A percentile compares a stretch with the other conserved stretches of the same genome.
Conservation (phyloP, 1,140 invertebrate species). For the Wiebesia pumilae region DNA sequence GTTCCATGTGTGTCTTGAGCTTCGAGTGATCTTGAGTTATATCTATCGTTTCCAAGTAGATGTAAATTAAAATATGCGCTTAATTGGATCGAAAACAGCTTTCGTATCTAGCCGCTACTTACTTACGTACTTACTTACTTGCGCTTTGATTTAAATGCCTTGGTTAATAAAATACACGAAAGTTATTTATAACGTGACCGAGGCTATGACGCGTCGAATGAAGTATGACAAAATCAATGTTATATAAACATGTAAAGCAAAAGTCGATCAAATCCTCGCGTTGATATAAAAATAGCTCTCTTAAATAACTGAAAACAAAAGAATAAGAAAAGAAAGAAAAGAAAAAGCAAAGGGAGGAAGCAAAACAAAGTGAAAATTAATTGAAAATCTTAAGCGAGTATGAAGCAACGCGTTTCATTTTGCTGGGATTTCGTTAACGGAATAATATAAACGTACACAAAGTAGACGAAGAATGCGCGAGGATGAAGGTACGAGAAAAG, state of each 20-base stretch:
- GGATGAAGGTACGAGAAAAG: not conserved
- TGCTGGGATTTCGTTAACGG: not conserved
- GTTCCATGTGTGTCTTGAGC: not conserved
- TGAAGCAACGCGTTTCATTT: too few relatives aligned
- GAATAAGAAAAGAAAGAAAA: not conserved
- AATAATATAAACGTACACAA: not conserved
- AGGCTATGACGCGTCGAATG: not conserved
- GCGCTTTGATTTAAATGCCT: not conserved
- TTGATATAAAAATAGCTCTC: too few relatives aligned
- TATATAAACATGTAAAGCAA: too few relatives aligned
- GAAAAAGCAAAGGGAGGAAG: not conserved
- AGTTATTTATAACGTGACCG: not conserved
- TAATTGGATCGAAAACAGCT: too few relatives aligned
- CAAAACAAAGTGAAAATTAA: too few relatives aligned
- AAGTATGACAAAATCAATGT: not conserved
- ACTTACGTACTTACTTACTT: too few relatives aligned
- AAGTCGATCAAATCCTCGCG: too few relatives aligned
- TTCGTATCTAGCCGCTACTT: too few relatives aligned
- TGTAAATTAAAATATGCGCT: too few relatives aligned
- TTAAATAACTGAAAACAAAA: too few relatives aligned
- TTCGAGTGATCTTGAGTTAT: not conserved
- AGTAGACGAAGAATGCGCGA: not conserved
- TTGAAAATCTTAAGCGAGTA: too few relatives aligned
- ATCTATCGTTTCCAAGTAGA: not conserved
- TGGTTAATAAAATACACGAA: not conserved